Evolutionary conservation across 2,888 invertebrate genomes (phyloP), one percentile per base, ranked within the genome.

Genomic region (Drosophila maculinotata): DNA sequence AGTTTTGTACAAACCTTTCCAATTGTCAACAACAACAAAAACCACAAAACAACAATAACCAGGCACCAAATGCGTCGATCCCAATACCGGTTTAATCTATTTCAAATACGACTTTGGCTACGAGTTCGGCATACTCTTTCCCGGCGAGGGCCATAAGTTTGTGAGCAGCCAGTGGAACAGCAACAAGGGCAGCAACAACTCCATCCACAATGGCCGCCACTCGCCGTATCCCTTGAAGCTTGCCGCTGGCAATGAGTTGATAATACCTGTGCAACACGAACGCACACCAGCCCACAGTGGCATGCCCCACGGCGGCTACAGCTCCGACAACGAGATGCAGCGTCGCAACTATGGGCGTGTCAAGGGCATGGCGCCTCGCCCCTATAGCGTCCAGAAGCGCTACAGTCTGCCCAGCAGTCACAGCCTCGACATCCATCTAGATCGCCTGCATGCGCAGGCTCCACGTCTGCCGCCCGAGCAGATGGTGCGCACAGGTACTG

Each of bases 51-150:
- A 26, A 14, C 47, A 54, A 4, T 10, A 65, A 49, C n/a, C 89
- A 95, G 95, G 95, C 90, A 95, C 95, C 75, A 95, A 95, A 91
- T 95, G 95, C 91, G 94, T 95, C 89, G 95, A 95, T 90, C 95
- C 95, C 73, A 94, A 95, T 86, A 95, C 95, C 45, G 95, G 95
- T 76, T 92, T 95, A 65, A 95, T 95, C 87, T 95, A 95, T 92
- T 95, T 95, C 93, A 95, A 95, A 92, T 95, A 95, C 90, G 95
- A 95, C 92, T 95, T 95, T 88, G 95, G 95, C 79, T 95, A 95
- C 90, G 95, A 95, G 90, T 95, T 95, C 89, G 95, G 95, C 66
- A 93, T 95, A 72, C 93, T 95, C 42, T 92, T 95, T 47, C 95
- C 95, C 36, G 94, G 94, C 47, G 94, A 94, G 89, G 93, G 94